Evolutionary conservation across 2,888 invertebrate species (phyloP).

Genomic region (Pherbina coryleti): DNA sequence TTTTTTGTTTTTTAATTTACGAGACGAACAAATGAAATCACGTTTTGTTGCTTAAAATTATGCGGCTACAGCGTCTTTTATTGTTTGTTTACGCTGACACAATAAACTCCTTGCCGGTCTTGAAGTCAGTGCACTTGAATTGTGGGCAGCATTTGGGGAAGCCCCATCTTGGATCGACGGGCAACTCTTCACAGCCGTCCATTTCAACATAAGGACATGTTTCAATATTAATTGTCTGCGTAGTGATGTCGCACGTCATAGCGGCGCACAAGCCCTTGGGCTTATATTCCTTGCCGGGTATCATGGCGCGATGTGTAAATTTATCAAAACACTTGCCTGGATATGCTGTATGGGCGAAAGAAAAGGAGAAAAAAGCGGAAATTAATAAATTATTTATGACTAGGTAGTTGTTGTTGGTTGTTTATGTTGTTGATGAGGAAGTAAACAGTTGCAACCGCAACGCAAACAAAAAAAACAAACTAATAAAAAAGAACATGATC

Average conservation of each 20-base stretch:
- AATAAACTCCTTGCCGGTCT: constrained; percentile 66
- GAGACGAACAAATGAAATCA: constrained; percentile 8
- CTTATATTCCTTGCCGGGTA: constrained; percentile 67
- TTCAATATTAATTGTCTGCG: constrained; percentile 65
- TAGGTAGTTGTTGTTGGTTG: neutral
- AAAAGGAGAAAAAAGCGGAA: constrained; percentile 43
- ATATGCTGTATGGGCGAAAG: constrained; percentile 63
- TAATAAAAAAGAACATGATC: neutral
- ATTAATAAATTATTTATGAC: constrained; percentile 45
- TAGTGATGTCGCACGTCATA: constrained; percentile 65
- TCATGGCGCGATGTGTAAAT: constrained; percentile 63
- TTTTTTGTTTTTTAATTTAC: constrained; percentile 32
- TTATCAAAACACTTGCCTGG: constrained; percentile 68
- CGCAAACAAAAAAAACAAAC: neutral
- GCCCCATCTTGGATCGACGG: constrained; percentile 63
- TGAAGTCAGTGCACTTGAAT: constrained; percentile 66
- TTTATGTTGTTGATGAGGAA: constrained; percentile 32
- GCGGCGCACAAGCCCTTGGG: constrained; percentile 68
- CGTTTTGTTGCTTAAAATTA: constrained; percentile 35
- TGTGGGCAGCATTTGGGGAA: constrained; percentile 69
- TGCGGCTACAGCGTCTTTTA: neutral
- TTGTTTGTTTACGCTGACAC: constrained; percentile 57
- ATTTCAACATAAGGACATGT: constrained; percentile 67
- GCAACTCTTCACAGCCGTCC: constrained; percentile 67
- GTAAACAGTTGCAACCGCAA: constrained; percentile 8